Evolutionary conservation across 1,140 invertebrate genomes (phyloP).

Genomic region (Plectrocnemia conspersa): DNA sequence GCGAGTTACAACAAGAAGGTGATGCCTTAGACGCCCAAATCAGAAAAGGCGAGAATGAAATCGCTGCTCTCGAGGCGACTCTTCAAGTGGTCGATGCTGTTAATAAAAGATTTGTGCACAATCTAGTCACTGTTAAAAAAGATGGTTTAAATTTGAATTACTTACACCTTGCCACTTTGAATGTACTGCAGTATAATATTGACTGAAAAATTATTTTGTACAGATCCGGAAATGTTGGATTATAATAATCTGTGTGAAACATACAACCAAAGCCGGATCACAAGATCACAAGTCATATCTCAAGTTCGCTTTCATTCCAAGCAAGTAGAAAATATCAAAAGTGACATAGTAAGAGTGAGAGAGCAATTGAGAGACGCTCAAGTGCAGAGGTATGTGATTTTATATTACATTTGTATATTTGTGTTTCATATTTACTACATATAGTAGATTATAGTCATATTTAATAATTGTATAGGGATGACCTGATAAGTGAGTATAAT

Average conservation of each 20-base stretch:
- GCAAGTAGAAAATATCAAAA: constrained; percentile 8
- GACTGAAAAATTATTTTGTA: background rate
- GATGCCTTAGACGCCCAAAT: constrained; percentile 64
- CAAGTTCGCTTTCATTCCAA: constrained; percentile 10
- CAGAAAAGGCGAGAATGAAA: constrained; percentile 62
- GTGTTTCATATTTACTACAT: background rate
- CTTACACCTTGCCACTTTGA: background rate
- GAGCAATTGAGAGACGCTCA: constrained; percentile 18
- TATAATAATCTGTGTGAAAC: constrained; percentile 12
- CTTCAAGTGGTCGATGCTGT: constrained; percentile 62
- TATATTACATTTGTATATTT: constrained; percentile 1
- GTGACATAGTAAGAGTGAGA: constrained; percentile 11
- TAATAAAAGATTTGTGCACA: constrained; percentile 58
- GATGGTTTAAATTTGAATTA: constrained; percentile 40
- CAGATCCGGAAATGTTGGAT: constrained; percentile 29
- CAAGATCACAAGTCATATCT: constrained; percentile 12
- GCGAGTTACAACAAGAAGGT: constrained; percentile 63
- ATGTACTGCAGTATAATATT: background rate
- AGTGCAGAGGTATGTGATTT: constrained; percentile 10
- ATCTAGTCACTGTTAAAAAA: constrained; percentile 50
- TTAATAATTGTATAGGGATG: constrained; percentile 20
- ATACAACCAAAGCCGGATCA: constrained; percentile 10
- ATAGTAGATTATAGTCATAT: background rate
- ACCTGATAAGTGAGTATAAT: constrained; percentile 19
- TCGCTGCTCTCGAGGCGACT: constrained; percentile 70